Evolutionary conservation across 2,113 vertebrate genomes (phyloP).

Genomic region (Peromyscus maniculatus): DNA sequence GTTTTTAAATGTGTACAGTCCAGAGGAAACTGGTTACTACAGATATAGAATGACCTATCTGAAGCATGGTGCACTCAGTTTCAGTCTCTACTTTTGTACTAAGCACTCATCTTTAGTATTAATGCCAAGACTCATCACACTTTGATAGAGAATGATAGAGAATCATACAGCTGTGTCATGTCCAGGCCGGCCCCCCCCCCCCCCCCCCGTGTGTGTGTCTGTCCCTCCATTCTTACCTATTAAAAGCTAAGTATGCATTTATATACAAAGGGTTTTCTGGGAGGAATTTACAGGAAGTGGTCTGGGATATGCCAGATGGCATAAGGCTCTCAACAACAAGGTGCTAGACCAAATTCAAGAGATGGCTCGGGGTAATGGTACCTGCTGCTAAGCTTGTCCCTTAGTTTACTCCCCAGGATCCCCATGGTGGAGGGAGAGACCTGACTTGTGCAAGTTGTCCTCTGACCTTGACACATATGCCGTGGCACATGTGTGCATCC

Average conservation of each 20-base stretch:
- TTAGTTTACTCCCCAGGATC: neutral
- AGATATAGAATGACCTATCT: slow-evolving; percentile 86
- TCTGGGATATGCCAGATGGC: slow-evolving; percentile 94
- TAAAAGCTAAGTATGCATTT: slow-evolving; percentile 86
- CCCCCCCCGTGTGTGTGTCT: slow-evolving; percentile 36
- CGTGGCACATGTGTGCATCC: neutral
- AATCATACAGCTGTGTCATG: neutral
- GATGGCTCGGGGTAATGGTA: neutral
- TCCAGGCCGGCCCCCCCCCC: neutral
- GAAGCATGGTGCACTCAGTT: slow-evolving; percentile 86
- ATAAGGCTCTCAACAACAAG: slow-evolving; percentile 93
- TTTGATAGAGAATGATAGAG: slow-evolving; percentile 80
- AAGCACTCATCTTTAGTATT: slow-evolving; percentile 88
- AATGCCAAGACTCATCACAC: slow-evolving; percentile 88
- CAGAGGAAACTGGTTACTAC: slow-evolving; percentile 89
- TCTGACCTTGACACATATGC: neutral
- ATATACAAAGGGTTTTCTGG: slow-evolving; percentile 73
- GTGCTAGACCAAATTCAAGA: slow-evolving; percentile 93
- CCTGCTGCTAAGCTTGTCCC: neutral
- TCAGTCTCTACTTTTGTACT: slow-evolving; percentile 91
- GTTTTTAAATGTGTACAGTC: slow-evolving; percentile 86
- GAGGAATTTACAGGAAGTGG: slow-evolving; percentile 92
- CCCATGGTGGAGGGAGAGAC: neutral
- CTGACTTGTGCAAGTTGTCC: neutral
- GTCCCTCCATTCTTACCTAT: slow-evolving; percentile 26